Evolutionary conservation across 2,113 vertebrate species (phyloP).

Genomic region (Amphiprion ocellaris): DNA sequence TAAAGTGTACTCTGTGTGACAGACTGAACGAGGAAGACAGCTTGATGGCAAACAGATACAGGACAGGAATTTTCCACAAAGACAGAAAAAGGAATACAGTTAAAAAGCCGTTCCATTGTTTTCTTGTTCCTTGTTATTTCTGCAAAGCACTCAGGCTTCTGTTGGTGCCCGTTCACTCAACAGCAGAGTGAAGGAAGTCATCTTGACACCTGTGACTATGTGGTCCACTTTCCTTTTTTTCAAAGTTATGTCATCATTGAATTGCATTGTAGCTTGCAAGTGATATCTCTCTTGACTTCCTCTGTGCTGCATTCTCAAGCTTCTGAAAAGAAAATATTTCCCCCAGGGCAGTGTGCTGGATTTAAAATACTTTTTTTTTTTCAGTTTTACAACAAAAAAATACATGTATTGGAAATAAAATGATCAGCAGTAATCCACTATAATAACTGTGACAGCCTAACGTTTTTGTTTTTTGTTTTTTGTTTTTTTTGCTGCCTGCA

Average conservation of each 20-base stretch:
- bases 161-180: background rate
- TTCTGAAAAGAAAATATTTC: background rate
- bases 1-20: constrained; percentile 45
- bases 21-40: constrained; percentile 42
- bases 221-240: background rate
- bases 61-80: constrained; percentile 15
- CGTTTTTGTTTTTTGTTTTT: too few relatives aligned
- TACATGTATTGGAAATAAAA: too few relatives aligned
- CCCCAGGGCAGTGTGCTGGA: too few relatives aligned
- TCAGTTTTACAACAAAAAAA: too few relatives aligned
- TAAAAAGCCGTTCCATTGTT: constrained; percentile 14
- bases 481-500: too few relatives aligned
- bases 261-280: background rate
- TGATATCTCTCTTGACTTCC: background rate
- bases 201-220: constrained; percentile 1
- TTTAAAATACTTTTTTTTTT: too few relatives aligned
- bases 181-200: background rate
- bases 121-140: background rate
- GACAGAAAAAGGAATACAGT: background rate
- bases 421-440: too few relatives aligned
- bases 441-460: too few relatives aligned
- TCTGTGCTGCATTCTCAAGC: background rate
- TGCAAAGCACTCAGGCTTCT: background rate
- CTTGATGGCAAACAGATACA: constrained; percentile 67
- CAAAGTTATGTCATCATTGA: constrained; percentile 6